These are phyloP conservation scores for Cephus sareptanus DNA, from an alignment of 2,888 invertebrate species.

Conservation along the genomic window DNA sequence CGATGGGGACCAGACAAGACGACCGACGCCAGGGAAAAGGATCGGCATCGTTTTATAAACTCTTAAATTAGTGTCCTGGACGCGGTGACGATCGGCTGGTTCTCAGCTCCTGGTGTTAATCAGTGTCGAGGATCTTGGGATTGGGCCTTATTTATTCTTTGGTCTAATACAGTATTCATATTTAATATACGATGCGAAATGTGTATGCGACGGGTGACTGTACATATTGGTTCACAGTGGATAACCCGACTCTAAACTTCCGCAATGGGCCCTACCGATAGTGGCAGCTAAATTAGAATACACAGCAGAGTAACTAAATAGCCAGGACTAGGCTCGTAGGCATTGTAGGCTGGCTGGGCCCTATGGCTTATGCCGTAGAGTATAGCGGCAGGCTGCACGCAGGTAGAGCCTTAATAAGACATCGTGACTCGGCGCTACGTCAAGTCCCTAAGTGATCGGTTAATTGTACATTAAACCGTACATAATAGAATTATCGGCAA, in stretches of 20 bases:
- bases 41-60: conserved; percentile 43
- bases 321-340: not conserved
- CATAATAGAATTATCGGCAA: conserved; percentile 63
- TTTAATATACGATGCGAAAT: not conserved
- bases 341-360: not conserved
- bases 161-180: not conserved
- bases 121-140: not conserved
- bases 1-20: conserved; percentile 9
- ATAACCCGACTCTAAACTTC: not conserved
- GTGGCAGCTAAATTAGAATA: not conserved
- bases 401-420: conserved; percentile 63
- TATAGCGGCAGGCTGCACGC: conserved; percentile 29
- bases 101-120: conserved; percentile 2
- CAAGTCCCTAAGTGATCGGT: conserved; percentile 63
- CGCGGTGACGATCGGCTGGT: not conserved
- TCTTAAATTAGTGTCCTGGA: conserved; percentile 38
- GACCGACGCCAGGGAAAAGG: conserved; percentile 26
- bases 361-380: not conserved
- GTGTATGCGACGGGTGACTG: not conserved
- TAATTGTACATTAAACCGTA: conserved; percentile 66
- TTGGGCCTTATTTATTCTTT: not conserved
- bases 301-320: not conserved
- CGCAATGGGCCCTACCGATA: not conserved
- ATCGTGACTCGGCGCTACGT: conserved; percentile 64
- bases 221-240: not conserved